Evolutionary conservation across 2,797 vertebrate species (phyloP), one percentile per base, ranked within the genome.

Genomic region (Meda fulgida): DNA sequence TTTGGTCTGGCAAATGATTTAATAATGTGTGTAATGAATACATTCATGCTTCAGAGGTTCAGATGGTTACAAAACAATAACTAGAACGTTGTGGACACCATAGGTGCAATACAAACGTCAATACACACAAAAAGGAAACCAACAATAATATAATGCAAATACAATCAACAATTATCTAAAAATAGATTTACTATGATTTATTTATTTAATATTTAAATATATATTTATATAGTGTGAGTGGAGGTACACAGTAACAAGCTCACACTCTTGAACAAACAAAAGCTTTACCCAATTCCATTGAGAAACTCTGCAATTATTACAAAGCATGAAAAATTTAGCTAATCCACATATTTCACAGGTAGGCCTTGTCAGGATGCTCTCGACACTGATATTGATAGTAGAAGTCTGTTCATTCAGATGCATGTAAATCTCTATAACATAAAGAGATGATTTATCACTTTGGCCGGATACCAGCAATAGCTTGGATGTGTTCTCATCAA

Each of bases 141-240:
- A 31, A 31, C 14, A 31, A 23, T 29, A 51, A 69, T 0, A 26
- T 26, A 53, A 53, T n/a, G 48, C 19, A 80, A 34, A 67, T 67
- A 51, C 13, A 67, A 67, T 80, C 13, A 36, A 23, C 4, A 67
- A 48, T 66, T 2, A 66, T 66, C 3, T 23, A n/a, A n/a, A 79
- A 51, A 51, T 9, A 34, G 11, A 67, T 36, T 26, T 55, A 72
- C 46, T n/a, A 72, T 11, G 2, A 60, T 38, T 40, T 9, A 38
- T 40, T 77, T 77, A 40, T 60, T 60, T 58, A 60, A 38, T 60
- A 77, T 77, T 79, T 66, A 79, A 79, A 66, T 79, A 48, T 60
- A 29, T 7, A 60, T 60, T 6, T 63, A 63, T 16, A 3, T 31
- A 18, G 60, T 31, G 26, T 65, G 14, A 65, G 26, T 18, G 63